phyloP scores from a whole-genome alignment of 2,888 invertebrate species.

The Protodeltote pygarga region DNA sequence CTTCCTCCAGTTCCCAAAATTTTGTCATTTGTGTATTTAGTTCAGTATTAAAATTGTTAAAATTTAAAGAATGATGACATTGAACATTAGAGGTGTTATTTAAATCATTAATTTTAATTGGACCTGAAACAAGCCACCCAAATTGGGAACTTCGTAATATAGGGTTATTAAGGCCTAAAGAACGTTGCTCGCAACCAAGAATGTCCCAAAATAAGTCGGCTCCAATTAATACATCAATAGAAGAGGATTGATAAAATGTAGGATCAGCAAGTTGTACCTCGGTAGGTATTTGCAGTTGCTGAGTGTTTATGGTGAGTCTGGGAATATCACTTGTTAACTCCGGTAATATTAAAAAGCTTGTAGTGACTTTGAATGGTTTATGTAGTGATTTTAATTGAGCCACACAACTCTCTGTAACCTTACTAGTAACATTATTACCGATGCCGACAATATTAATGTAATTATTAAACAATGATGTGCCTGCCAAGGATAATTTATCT shows the following conservation, averaged over 20 bases:
- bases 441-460: not conserved
- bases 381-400: not conserved
- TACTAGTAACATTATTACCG: not conserved
- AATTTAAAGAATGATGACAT: not conserved
- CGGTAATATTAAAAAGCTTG: constrained; percentile 5
- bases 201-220: too few species aligned
- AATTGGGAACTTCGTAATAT: not conserved
- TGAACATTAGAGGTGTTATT: not conserved
- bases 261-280: too few species aligned
- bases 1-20: not conserved
- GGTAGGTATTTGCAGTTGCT: not conserved
- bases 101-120: not conserved
- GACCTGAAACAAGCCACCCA: not conserved
- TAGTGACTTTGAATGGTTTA: not conserved
- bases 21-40: not conserved
- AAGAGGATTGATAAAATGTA: too few species aligned
- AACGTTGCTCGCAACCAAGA: too few species aligned
- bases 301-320: not conserved
- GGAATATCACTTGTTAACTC: constrained; percentile 3
- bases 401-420: not conserved
- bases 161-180: too few species aligned
- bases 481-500: not conserved
- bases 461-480: not conserved
- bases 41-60: too few species aligned
- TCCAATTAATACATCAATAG: too few species aligned